These are phyloP conservation scores for Phoenoteleia sp. DNA, from an alignment of 2,888 invertebrate genomes.

Conservation along the genomic window DNA sequence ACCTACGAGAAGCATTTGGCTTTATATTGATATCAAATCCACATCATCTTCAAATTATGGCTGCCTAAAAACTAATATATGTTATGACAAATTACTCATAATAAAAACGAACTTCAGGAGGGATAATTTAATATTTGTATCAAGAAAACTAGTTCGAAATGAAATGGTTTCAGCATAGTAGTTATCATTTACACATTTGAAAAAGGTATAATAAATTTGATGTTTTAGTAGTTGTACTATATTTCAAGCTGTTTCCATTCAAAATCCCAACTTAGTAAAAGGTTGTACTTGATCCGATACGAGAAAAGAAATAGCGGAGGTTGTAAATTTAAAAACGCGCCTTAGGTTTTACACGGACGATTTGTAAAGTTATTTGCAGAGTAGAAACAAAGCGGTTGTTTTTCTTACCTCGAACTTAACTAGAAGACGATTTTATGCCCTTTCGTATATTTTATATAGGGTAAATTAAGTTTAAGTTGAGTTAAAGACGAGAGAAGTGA, in stretches of 20 bases:
- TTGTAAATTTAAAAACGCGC: slow-evolving; percentile 52
- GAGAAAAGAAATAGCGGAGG: slow-evolving; percentile 24
- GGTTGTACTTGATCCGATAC: slow-evolving; percentile 40
- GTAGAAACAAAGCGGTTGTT: slow-evolving; percentile 19
- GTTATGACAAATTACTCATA: no score
- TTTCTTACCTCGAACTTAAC: slow-evolving; percentile 6
- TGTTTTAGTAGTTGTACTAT: slow-evolving; percentile 2
- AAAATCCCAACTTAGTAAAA: slow-evolving; percentile 39
- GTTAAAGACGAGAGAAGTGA: slow-evolving; percentile 38
- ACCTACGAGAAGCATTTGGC: no score
- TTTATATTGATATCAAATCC: no score
- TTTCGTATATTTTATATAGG: slow-evolving; percentile 38
- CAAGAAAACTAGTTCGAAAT: not conserved
- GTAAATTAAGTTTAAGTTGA: slow-evolving; percentile 50
- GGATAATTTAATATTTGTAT: no score
- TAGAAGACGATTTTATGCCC: slow-evolving; percentile 30
- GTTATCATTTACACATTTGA: not conserved
- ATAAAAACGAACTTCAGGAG: no score
- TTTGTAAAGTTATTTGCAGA: slow-evolving; percentile 57
- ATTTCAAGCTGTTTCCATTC: slow-evolving; percentile 21
- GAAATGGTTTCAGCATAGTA: not conserved
- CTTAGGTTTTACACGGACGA: slow-evolving; percentile 42
- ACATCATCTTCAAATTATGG: no score
- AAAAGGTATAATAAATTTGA: slow-evolving; percentile 1
- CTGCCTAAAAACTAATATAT: no score